Evolutionary conservation across 2,113 vertebrate genomes (phyloP).

Genomic region (Malurus melanocephalus): DNA sequence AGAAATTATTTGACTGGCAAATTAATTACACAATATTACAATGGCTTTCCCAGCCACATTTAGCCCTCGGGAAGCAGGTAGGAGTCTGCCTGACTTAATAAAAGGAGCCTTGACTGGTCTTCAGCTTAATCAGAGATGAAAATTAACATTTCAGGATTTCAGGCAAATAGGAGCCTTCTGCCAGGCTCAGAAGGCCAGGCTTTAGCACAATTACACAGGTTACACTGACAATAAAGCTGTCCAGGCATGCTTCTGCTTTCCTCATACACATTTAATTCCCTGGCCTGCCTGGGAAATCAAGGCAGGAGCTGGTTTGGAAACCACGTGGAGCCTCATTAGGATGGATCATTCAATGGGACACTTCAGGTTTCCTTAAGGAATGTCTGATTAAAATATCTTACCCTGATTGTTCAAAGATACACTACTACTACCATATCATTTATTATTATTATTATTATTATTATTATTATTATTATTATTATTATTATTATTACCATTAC

Average conservation of each 20-base stretch:
- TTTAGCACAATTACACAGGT: neutral
- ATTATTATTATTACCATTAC: rapidly evolving
- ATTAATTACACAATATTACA: conserved; percentile 43
- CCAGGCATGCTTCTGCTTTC: neutral
- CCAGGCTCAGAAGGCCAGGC: neutral
- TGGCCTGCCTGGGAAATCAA: neutral
- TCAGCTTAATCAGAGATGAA: neutral
- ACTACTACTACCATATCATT: neutral
- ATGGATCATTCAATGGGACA: neutral
- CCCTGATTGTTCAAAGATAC: neutral
- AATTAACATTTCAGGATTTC: neutral
- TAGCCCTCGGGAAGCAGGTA: conserved; percentile 31
- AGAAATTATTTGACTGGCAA: conserved; percentile 53
- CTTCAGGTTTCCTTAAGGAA: neutral
- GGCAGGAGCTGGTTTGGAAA: neutral
- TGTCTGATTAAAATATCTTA: neutral
- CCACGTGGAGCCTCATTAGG: neutral
- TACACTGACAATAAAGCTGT: neutral
- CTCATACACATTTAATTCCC: neutral
- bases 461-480: neutral
- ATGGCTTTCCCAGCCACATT: neutral
- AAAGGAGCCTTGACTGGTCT: neutral
- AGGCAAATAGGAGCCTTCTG: neutral
- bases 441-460: neutral
- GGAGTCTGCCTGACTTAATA: conserved; percentile 20